These are phyloP conservation scores for Paraplagusia blochii DNA, from an alignment of 2,113 vertebrate species.

Conservation along the genomic window DNA sequence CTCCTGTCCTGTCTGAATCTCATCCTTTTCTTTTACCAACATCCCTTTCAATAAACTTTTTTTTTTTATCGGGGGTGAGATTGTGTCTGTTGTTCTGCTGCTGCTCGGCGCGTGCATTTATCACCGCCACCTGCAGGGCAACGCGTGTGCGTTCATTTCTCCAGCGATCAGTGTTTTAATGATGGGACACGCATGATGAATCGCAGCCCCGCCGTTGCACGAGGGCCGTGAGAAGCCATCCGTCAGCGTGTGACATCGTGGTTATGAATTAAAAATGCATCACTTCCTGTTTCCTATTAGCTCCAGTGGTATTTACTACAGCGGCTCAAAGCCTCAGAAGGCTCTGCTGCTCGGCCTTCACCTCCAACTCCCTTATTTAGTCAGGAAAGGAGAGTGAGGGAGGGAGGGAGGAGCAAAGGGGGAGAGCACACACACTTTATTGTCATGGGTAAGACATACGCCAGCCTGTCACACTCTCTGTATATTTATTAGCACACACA, in stretches of 20 bases:
- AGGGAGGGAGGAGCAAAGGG: background rate
- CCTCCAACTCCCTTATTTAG: slow-evolving; percentile 74
- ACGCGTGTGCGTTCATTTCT: slow-evolving; percentile 7
- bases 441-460: slow-evolving; percentile 28
- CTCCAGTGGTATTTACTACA: slow-evolving; percentile 24
- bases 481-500: background rate
- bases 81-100: background rate
- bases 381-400: slow-evolving; percentile 43
- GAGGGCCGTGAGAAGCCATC: slow-evolving; percentile 20
- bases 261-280: slow-evolving; percentile 51
- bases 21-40: too few species aligned
- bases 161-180: slow-evolving; percentile 34
- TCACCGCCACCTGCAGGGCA: slow-evolving; percentile 28
- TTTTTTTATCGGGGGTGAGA: too few species aligned
- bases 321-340: slow-evolving; percentile 24
- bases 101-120: slow-evolving; percentile 17
- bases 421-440: background rate
- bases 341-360: slow-evolving; percentile 30
- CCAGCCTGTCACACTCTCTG: slow-evolving; percentile 18
- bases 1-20: too few species aligned
- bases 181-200: slow-evolving; percentile 37
- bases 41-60: too few species aligned
- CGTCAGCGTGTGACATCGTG: slow-evolving; percentile 33
- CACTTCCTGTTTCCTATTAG: slow-evolving; percentile 28
- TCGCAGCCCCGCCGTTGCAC: slow-evolving; percentile 25